These are phyloP conservation scores for Hyles vespertilio DNA, from an alignment of 1,140 invertebrate species.

Conservation along the genomic window DNA sequence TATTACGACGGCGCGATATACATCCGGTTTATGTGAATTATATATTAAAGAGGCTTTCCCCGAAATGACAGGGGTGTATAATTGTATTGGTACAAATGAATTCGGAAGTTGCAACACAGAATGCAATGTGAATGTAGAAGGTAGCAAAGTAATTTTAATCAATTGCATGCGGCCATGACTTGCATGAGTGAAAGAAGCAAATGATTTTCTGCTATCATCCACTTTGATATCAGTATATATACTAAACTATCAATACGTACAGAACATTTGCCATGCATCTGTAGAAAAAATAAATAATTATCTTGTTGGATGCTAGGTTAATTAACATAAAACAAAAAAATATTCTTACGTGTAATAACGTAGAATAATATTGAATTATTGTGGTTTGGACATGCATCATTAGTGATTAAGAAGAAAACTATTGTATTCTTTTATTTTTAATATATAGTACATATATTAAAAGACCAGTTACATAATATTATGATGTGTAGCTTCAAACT, in stretches of 20 bases:
- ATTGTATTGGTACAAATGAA: slow-evolving; percentile 88
- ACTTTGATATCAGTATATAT: slow-evolving; percentile 6
- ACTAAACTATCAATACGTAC: slow-evolving; percentile 13
- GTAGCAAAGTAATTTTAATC: slow-evolving; percentile 73
- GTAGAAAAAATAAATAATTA: slow-evolving; percentile 26
- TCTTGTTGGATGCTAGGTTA: neutral
- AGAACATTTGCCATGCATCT: slow-evolving; percentile 54
- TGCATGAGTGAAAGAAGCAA: slow-evolving; percentile 28
- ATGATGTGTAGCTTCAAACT: neutral
- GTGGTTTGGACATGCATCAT: too few relatives aligned
- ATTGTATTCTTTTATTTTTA: too few relatives aligned
- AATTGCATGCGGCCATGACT: slow-evolving; percentile 33
- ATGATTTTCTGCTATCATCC: slow-evolving; percentile 8
- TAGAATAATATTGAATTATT: too few relatives aligned
- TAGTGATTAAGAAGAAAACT: too few relatives aligned
- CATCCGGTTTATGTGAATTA: slow-evolving; percentile 87
- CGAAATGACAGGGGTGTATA: slow-evolving; percentile 93
- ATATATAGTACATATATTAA: neutral
- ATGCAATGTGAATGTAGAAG: slow-evolving; percentile 88
- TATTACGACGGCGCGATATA: slow-evolving; percentile 84
- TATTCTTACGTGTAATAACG: too few relatives aligned
- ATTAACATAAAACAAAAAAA: too few relatives aligned
- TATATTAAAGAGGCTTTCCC: slow-evolving; percentile 95
- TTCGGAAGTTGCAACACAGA: slow-evolving; percentile 89
- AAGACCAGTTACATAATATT: neutral